These are phyloP conservation scores for Cremastinae sp. DNA, from an alignment of 2,888 invertebrate species.

Conservation along the genomic window DNA sequence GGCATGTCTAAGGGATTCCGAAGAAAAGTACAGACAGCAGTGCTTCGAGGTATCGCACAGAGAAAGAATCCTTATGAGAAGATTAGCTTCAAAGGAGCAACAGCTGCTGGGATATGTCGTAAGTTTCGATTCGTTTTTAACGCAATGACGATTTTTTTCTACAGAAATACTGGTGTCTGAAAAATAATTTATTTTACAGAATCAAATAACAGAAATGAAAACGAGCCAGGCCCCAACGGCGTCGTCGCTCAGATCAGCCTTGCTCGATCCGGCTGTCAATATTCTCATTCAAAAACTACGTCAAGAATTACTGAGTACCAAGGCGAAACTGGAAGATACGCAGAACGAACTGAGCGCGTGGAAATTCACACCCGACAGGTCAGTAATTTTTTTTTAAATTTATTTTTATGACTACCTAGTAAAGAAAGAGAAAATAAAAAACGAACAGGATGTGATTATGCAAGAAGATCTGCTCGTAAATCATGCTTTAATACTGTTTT, in stretches of 20 bases:
- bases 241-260: slow-evolving; percentile 88
- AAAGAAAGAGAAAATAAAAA: no score
- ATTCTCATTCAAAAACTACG: slow-evolving; percentile 94
- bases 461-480: no score
- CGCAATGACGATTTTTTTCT: no score
- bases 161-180: no score
- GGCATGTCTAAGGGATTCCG: slow-evolving; percentile 87
- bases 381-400: slow-evolving; percentile 16
- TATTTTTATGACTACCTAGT: no score
- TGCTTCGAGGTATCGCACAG: slow-evolving; percentile 93
- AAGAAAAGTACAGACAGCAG: slow-evolving; percentile 90
- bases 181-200: slow-evolving; percentile 83
- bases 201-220: slow-evolving; percentile 96
- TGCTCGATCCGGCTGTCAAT: slow-evolving; percentile 98
- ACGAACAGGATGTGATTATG: no score
- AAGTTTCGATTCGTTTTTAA: slow-evolving; percentile 80
- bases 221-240: slow-evolving; percentile 91
- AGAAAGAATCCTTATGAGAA: slow-evolving; percentile 94
- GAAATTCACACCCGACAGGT: slow-evolving; percentile 99
- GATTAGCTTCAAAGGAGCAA: slow-evolving; percentile 97
- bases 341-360: slow-evolving; percentile 98
- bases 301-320: slow-evolving; percentile 93
- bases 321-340: slow-evolving; percentile 96
- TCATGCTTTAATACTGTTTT: neutral
- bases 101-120: slow-evolving; percentile 98